Evolutionary conservation across 2,797 vertebrate genomes (phyloP).

Genomic region (Bradypus variegatus): DNA sequence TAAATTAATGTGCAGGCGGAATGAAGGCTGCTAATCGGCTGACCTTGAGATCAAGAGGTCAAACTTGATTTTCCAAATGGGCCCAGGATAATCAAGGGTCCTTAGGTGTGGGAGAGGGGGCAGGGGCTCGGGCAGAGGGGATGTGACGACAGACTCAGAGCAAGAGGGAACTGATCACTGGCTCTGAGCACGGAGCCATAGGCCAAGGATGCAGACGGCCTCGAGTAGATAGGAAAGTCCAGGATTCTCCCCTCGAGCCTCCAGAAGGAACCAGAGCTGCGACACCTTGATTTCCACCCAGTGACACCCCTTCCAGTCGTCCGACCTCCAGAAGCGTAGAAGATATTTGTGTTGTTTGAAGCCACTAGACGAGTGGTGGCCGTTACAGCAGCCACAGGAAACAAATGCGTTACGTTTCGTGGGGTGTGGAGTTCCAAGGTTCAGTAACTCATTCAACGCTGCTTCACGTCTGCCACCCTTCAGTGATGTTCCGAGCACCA

Average conservation of each 20-base stretch:
- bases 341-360: neutral
- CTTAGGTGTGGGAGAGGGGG: neutral
- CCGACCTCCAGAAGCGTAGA: neutral
- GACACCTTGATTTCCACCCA: neutral
- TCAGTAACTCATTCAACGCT: neutral
- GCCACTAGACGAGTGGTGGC: neutral
- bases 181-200: fast-evolving
- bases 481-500: fast-evolving
- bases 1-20: neutral
- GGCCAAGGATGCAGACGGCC: fast-evolving
- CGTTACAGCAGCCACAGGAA: neutral
- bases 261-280: too few species aligned
- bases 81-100: neutral
- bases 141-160: neutral
- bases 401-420: neutral
- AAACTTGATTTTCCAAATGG: fast-evolving
- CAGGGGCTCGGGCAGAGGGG: neutral
- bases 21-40: neutral
- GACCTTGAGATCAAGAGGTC: neutral
- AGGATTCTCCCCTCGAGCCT: too few species aligned
- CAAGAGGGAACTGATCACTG: too few species aligned
- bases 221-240: neutral
- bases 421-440: neutral
- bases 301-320: neutral
- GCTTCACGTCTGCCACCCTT: neutral